Conservation (phyloP, 2,888 invertebrate species). For the Notodonta dromedarius region DNA sequence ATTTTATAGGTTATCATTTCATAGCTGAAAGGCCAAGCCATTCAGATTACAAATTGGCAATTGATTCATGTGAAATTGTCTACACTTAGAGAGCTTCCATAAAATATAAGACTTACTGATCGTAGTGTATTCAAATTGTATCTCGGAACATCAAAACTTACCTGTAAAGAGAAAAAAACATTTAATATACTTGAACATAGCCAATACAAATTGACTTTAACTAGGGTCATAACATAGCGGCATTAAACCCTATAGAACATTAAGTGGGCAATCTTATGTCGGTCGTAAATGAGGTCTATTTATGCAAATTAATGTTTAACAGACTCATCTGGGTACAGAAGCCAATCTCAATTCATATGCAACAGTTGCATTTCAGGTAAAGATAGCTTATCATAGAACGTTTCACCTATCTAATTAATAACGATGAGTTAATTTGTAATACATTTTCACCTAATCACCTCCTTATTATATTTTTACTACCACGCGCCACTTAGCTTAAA, state of each 20-base stretch:
- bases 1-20: no score
- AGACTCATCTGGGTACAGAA: slow-evolving; percentile 16
- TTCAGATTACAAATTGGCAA: no score
- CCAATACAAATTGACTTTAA: slow-evolving; percentile 19
- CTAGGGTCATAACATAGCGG: slow-evolving; percentile 13
- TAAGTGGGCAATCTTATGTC: slow-evolving; percentile 25
- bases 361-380: not conserved
- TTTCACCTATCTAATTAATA: no score
- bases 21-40: no score
- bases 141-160: slow-evolving; percentile 37
- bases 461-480: no score
- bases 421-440: no score
- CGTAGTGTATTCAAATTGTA: not conserved
- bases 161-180: slow-evolving; percentile 53
- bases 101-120: not conserved
- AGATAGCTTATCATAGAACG: no score
- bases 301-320: slow-evolving; percentile 23
- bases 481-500: no score
- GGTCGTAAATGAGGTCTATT: slow-evolving; percentile 24
- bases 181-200: slow-evolving; percentile 28
- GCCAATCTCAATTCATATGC: slow-evolving; percentile 9
- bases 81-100: not conserved
- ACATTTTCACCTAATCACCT: no score
- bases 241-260: slow-evolving; percentile 26
- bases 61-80: not conserved